These are phyloP conservation scores for Hypanus sabinus DNA, from an alignment of 2,113 vertebrate species.

Conservation along the genomic window DNA sequence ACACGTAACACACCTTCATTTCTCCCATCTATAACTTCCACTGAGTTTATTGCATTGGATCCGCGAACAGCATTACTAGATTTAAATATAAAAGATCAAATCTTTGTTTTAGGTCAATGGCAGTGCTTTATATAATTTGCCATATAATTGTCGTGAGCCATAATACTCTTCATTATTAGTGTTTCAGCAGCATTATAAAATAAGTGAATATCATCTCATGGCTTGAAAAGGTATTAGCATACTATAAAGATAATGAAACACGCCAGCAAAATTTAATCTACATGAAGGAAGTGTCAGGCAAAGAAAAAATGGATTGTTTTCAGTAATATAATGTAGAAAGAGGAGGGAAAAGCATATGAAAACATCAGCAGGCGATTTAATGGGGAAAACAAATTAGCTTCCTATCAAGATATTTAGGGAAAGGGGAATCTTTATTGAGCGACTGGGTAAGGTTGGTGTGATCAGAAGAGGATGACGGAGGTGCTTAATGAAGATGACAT, in stretches of 20 bases:
- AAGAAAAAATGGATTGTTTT: neutral
- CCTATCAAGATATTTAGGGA: neutral
- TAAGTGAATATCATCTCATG: neutral
- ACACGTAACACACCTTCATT: neutral
- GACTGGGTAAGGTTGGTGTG: neutral
- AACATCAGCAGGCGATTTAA: neutral
- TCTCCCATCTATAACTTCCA: neutral
- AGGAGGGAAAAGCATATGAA: neutral
- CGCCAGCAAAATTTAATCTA: too few species aligned
- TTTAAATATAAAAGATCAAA: neutral
- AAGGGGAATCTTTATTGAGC: neutral
- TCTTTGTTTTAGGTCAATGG: neutral
- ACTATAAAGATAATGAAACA: neutral
- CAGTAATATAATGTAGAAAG: neutral
- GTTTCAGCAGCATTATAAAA: neutral
- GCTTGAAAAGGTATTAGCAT: neutral
- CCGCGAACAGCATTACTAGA: neutral
- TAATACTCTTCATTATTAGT: neutral
- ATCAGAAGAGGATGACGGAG: neutral
- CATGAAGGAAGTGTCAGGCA: neutral
- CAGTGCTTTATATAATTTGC: neutral
- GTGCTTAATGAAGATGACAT: constrained; percentile 3
- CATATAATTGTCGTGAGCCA: neutral
- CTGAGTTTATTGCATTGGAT: neutral
- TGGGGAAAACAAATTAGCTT: neutral